A percentile compares a stretch with the other conserved stretches of the same genome.
phyloP scores from a whole-genome alignment of 2,888 invertebrate species.

The Caenorhabditis afra region DNA sequence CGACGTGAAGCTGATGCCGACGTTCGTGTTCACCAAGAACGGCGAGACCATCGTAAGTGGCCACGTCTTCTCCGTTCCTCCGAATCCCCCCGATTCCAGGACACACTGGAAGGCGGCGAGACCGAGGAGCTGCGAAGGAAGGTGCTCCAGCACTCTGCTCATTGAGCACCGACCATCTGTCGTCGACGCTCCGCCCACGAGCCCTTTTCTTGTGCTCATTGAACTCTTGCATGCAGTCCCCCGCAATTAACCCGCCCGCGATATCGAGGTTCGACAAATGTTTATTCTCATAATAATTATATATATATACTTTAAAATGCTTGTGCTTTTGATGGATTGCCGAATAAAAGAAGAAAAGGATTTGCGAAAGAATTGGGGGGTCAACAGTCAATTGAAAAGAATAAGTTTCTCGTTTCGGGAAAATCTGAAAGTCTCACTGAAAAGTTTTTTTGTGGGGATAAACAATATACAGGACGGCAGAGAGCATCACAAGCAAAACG shows the following conservation, averaged over 20 bases:
- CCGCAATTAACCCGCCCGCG: conserved; percentile 33
- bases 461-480: conserved; percentile 22
- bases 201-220: conserved; percentile 23
- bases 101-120: conserved; percentile 75
- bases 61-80: conserved; percentile 9
- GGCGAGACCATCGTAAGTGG: conserved; percentile 70
- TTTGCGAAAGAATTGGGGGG: conserved; percentile 52
- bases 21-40: conserved; percentile 78
- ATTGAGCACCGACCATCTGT: conserved; percentile 51
- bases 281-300: conserved; percentile 48
- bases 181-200: too few species aligned
- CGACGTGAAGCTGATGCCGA: conserved; percentile 79
- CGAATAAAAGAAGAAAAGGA: conserved; percentile 27
- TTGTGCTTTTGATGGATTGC: conserved; percentile 35
- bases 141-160: conserved; percentile 44
- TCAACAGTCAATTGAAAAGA: conserved; percentile 9
- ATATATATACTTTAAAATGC: conserved; percentile 15
- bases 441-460: conserved; percentile 7
- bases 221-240: conserved; percentile 26
- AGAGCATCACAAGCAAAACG: conserved; percentile 26
- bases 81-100: conserved; percentile 54
- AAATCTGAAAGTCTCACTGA: conserved; percentile 18
- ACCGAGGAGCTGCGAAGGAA: conserved; percentile 67
- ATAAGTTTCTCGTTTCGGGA: background rate
- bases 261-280: conserved; percentile 47